A percentile compares a stretch with the other conserved stretches of the same genome.
Evolutionary conservation across 2,113 vertebrate genomes (phyloP).

Genomic region (Hoplias malabaricus): DNA sequence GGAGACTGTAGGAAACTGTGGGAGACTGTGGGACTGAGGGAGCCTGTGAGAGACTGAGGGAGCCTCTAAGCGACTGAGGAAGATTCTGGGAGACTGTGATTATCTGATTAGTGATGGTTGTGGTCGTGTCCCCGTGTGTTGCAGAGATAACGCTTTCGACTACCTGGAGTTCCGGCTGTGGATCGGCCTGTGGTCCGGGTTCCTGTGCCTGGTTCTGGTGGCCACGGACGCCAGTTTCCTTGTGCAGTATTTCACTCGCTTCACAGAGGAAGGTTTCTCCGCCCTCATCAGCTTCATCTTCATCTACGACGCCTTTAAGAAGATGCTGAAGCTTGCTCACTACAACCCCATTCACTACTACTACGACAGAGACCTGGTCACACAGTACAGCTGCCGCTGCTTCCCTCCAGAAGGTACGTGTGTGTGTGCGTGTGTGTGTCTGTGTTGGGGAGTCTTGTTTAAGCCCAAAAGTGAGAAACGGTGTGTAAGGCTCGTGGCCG

Average conservation of each 20-base stretch:
- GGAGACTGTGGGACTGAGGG: too few species aligned
- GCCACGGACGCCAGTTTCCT: conserved; percentile 94
- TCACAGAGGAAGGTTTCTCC: conserved; percentile 95
- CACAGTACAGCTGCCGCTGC: conserved; percentile 84
- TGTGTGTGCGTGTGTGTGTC: not conserved
- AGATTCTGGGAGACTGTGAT: too few species aligned
- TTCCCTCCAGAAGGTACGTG: conserved; percentile 60
- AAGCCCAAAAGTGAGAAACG: not conserved
- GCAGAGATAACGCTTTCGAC: conserved; percentile 89
- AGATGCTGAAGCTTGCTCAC: conserved; percentile 93
- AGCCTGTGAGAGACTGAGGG: too few species aligned
- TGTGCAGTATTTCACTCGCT: conserved; percentile 96
- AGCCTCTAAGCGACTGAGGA: too few species aligned
- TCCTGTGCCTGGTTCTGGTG: conserved; percentile 88
- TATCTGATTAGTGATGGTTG: too few species aligned
- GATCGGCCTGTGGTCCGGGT: conserved; percentile 94
- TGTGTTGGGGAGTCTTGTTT: not conserved
- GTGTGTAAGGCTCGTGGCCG: not conserved
- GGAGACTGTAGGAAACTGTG: too few species aligned
- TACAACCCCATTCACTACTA: conserved; percentile 85
- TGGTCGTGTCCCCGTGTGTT: not conserved
- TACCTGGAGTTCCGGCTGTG: conserved; percentile 97
- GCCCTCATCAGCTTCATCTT: conserved; percentile 98
- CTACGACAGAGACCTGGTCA: conserved; percentile 79
- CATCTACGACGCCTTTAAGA: conserved; percentile 97